Conservation (phyloP, 2,113 vertebrate species). For the Embiotoca jacksoni region DNA sequence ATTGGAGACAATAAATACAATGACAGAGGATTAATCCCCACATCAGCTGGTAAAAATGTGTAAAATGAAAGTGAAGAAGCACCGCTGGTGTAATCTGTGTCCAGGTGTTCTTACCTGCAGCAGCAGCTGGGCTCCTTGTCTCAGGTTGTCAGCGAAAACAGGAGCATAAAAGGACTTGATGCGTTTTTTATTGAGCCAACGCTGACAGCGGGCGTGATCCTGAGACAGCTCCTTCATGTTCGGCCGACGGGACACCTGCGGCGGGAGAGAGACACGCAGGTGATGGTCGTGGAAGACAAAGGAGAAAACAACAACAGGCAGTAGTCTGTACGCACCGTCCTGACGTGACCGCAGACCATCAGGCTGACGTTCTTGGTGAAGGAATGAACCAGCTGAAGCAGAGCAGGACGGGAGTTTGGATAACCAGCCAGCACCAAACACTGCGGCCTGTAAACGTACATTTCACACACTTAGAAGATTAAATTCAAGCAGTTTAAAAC, state of each 20-base stretch:
- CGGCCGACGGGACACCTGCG: conserved; percentile 90
- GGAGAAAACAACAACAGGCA: fast-evolving
- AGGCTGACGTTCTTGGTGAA: conserved; percentile 97
- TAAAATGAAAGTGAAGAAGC: too few relatives aligned
- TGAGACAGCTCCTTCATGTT: conserved; percentile 91
- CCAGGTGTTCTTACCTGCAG: conserved; percentile 85
- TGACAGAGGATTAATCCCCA: too few relatives aligned
- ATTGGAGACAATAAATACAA: too few relatives aligned
- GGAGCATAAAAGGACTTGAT: conserved; percentile 95
- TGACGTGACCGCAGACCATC: conserved; percentile 95
- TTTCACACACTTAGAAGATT: not conserved
- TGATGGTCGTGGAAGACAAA: not conserved
- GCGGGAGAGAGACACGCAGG: not conserved
- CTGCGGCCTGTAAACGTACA: conserved; percentile 88
- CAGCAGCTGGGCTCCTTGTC: conserved; percentile 92
- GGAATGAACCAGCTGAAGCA: conserved; percentile 93
- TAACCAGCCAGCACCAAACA: conserved; percentile 94
- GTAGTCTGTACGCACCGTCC: conserved; percentile 83
- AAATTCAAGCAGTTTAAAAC: too few relatives aligned
- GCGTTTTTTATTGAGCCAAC: conserved; percentile 94
- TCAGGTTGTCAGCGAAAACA: conserved; percentile 92
- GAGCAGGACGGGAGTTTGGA: conserved; percentile 93
- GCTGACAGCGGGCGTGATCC: conserved; percentile 90
- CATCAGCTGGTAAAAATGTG: too few relatives aligned
- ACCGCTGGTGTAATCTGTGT: not conserved